Evolutionary conservation across 2,888 invertebrate genomes (phyloP).

Genomic region (Clunio marinus): DNA sequence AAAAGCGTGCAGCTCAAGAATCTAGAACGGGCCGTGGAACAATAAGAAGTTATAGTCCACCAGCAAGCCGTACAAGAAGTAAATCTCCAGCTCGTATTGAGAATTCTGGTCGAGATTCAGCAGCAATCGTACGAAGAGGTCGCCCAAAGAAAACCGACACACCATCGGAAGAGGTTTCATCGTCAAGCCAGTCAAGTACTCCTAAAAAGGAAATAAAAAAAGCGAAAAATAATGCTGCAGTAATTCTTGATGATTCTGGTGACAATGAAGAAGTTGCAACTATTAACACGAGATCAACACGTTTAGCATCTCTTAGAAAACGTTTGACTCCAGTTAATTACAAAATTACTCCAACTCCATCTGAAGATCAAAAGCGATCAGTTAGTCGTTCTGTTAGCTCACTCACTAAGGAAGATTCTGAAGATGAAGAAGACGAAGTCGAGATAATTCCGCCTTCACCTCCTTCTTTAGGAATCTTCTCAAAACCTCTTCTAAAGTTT

Average conservation of each 20-base stretch:
- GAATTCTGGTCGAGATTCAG: slow-evolving; percentile 18
- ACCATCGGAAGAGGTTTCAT: slow-evolving; percentile 8
- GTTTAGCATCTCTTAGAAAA: slow-evolving; percentile 7
- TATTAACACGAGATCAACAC: slow-evolving; percentile 7
- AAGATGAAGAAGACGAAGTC: slow-evolving; percentile 19
- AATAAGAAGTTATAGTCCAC: neutral
- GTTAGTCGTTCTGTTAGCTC: slow-evolving; percentile 18
- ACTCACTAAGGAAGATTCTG: slow-evolving; percentile 17
- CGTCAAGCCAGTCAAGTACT: slow-evolving; percentile 25
- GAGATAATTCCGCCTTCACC: neutral
- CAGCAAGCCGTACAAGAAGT: slow-evolving; percentile 18
- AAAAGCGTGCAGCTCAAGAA: neutral
- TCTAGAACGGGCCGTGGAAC: neutral
- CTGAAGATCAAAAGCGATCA: neutral
- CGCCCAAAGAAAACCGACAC: slow-evolving; percentile 16
- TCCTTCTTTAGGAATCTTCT: neutral
- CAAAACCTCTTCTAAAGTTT: neutral
- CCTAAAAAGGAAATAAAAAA: slow-evolving; percentile 13
- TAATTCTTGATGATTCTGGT: slow-evolving; percentile 15
- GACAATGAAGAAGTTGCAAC: slow-evolving; percentile 23
- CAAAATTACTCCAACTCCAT: slow-evolving; percentile 28
- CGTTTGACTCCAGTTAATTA: neutral
- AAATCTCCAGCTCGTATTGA: slow-evolving; percentile 26
- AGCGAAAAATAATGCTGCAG: neutral
- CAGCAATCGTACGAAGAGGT: neutral